Evolutionary conservation across 2,113 vertebrate genomes (phyloP).

Genomic region (Dissostichus mawsoni): DNA sequence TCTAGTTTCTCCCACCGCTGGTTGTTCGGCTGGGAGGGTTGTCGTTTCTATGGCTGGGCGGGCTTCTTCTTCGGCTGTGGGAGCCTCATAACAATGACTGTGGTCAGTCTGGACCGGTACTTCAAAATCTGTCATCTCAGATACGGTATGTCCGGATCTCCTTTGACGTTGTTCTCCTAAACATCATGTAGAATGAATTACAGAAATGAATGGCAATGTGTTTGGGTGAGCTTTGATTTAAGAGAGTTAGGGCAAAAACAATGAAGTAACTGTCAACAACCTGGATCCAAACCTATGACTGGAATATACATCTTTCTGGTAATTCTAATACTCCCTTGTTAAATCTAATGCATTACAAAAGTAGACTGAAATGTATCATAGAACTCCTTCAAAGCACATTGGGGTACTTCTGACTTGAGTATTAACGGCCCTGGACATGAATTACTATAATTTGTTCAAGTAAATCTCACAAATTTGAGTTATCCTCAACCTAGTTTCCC

Average conservation of each 20-base stretch:
- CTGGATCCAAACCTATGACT: not conserved
- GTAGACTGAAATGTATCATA: not conserved
- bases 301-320: not conserved
- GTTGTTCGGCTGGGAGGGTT: slow-evolving; percentile 94
- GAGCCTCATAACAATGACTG: slow-evolving; percentile 95
- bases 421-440: not conserved
- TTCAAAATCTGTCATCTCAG: slow-evolving; percentile 94
- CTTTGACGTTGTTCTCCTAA: not conserved
- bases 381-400: not conserved
- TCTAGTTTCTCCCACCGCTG: slow-evolving; percentile 95
- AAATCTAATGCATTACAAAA: not conserved
- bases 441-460: not conserved
- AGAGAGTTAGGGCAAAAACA: not conserved
- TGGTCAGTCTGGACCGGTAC: slow-evolving; percentile 95
- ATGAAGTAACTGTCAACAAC: not conserved
- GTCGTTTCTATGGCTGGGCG: slow-evolving; percentile 93
- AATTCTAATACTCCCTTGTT: not conserved
- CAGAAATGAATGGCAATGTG: not conserved
- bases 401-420: not conserved
- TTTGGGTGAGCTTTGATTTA: not conserved
- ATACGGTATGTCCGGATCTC: slow-evolving; percentile 85
- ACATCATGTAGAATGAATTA: not conserved
- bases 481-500: not conserved
- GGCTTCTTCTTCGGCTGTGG: slow-evolving; percentile 97
- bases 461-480: too few relatives aligned